phyloP scores from a whole-genome alignment of 2,113 vertebrate genomes.

The Aphyosemion australe region DNA sequence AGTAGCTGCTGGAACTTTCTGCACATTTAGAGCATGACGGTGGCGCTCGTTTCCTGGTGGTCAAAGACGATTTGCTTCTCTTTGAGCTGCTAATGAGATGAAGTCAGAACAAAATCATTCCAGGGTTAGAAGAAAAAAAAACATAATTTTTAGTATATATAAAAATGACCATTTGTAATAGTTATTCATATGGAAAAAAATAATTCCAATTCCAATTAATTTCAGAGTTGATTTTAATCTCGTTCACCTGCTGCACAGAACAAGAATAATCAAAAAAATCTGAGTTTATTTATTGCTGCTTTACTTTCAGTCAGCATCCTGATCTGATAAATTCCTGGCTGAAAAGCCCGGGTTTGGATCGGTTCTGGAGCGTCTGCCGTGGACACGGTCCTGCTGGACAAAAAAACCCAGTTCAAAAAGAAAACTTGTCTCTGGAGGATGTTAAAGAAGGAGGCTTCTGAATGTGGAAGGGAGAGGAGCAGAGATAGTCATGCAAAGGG shows the following conservation, averaged over 20 bases:
- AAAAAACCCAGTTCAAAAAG: constrained; percentile 22
- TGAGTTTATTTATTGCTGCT: neutral
- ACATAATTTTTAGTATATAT: no score
- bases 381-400: constrained; percentile 5
- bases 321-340: neutral
- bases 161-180: no score
- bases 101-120: no score
- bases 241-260: neutral
- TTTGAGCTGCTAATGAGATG: neutral
- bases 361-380: neutral
- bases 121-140: no score
- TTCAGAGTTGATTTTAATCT: no score
- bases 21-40: neutral
- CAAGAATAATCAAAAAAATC: neutral
- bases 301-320: neutral
- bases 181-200: neutral
- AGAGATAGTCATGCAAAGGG: constrained; percentile 34
- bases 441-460: constrained; percentile 20
- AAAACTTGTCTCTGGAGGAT: constrained; percentile 13
- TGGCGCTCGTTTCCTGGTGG: neutral
- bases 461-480: constrained; percentile 10
- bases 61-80: neutral
- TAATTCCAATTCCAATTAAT: no score
- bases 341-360: neutral
- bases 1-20: constrained; percentile 2